These are phyloP conservation scores for Henricia sp. DNA, from an alignment of 53 echinoderm and acorn worm genomes.

Conservation along the genomic window DNA sequence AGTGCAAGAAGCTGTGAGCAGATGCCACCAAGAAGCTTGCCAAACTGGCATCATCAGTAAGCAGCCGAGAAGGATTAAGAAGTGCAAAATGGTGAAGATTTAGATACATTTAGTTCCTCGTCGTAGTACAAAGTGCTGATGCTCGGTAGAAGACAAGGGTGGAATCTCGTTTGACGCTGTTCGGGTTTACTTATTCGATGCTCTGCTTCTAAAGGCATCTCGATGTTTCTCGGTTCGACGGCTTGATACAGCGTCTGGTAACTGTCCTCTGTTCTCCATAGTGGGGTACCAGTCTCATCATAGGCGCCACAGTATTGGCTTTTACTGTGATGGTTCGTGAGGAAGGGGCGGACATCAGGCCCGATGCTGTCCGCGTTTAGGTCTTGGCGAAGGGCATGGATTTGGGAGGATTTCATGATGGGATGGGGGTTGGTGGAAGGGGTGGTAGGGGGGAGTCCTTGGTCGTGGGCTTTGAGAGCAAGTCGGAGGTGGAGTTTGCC, in stretches of 20 bases:
- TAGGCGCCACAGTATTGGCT: constrained; percentile 52
- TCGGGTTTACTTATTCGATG: constrained; percentile 3
- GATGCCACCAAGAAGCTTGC: not conserved
- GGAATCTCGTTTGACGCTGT: constrained; percentile 9
- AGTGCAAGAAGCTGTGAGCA: not conserved
- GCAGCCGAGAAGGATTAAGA: not conserved
- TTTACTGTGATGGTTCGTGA: constrained; percentile 62
- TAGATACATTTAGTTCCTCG: constrained; percentile 43
- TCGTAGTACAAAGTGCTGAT: constrained; percentile 38
- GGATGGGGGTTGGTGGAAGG: constrained; percentile 2
- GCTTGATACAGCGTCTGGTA: constrained; percentile 60
- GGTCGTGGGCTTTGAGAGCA: constrained; percentile 57
- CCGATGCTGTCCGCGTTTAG: constrained; percentile 22
- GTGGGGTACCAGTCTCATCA: constrained; percentile 54
- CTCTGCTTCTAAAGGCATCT: constrained; percentile 1
- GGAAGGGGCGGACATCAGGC: constrained; percentile 71
- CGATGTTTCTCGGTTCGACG: constrained; percentile 63
- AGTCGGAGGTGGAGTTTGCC: constrained; percentile 70
- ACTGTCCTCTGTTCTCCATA: constrained; percentile 16
- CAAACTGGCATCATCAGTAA: not conserved
- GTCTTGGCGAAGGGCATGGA: constrained; percentile 54
- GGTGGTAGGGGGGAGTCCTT: constrained; percentile 17
- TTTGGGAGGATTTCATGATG: constrained; percentile 18
- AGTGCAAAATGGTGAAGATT: not conserved
- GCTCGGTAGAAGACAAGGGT: constrained; percentile 28